phyloP scores from a whole-genome alignment of 53 echinoderm and acorn worm genomes.

The Arbacia lixula region DNA sequence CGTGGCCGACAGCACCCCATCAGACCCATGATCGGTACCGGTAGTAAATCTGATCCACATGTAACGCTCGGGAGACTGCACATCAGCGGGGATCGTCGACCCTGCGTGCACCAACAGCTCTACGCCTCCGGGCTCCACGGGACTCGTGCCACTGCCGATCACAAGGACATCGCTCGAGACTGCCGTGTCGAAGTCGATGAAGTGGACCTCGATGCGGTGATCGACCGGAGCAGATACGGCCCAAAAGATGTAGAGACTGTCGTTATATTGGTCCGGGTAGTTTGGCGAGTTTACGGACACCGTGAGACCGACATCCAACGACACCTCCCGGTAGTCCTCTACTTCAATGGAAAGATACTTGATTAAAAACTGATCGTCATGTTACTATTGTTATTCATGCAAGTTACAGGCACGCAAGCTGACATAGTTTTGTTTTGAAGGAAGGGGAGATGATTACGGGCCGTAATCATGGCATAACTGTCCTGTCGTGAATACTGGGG shows the following conservation, averaged over 20 bases:
- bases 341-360: too few species aligned
- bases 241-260: neutral
- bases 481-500: too few species aligned
- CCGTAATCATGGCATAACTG: too few species aligned
- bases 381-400: too few species aligned
- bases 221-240: neutral
- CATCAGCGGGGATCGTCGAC: neutral
- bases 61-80: neutral
- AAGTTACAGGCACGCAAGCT: too few species aligned
- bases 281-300: neutral
- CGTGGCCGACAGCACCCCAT: neutral
- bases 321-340: neutral
- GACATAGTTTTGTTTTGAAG: too few species aligned
- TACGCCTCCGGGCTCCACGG: neutral
- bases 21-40: neutral
- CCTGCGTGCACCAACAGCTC: neutral
- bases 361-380: too few species aligned
- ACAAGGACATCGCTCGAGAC: neutral
- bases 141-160: neutral
- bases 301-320: neutral
- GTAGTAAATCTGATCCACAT: slow-evolving; percentile 9
- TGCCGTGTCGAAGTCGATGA: neutral
- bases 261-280: slow-evolving; percentile 2
- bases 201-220: neutral
- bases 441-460: too few species aligned